phyloP scores from a whole-genome alignment of 1,140 invertebrate species.

The Drosophila seguyi region DNA sequence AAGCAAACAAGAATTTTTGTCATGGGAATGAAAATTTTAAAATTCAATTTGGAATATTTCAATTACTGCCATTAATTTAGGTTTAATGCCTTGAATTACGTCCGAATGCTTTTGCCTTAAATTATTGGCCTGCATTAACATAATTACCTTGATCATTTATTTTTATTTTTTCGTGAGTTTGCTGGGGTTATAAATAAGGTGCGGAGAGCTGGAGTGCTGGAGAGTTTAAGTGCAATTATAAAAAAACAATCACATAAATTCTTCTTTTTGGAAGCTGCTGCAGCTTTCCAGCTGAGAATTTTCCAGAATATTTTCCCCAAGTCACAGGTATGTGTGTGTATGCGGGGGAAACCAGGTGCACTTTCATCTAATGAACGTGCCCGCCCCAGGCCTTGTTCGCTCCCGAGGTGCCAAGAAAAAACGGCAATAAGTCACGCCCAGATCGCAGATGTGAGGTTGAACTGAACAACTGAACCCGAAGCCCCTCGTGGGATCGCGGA shows the following conservation, averaged over 20 bases:
- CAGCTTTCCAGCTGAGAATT: conserved; percentile 28
- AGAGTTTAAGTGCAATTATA: conserved; percentile 7
- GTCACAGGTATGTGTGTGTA: not conserved
- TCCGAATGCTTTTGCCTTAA: conserved; percentile 29
- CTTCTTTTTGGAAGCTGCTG: conserved; percentile 5
- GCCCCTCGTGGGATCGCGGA: conserved; percentile 8
- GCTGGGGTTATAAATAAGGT: conserved; percentile 9
- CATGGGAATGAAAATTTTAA: conserved; percentile 29
- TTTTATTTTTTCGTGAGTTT: conserved; percentile 17
- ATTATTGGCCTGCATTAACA: conserved; percentile 42
- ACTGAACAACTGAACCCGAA: conserved; percentile 6
- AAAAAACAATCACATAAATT: conserved; percentile 7
- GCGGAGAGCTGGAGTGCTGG: not conserved
- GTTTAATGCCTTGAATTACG: conserved; percentile 21
- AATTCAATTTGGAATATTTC: conserved; percentile 38
- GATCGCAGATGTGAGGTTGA: conserved; percentile 38
- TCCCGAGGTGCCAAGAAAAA: conserved; percentile 37
- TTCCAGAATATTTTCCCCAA: conserved; percentile 12
- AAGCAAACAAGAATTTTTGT: conserved; percentile 15
- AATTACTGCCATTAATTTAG: conserved; percentile 44
- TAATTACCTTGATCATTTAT: conserved; percentile 48
- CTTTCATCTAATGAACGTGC: conserved; percentile 52
- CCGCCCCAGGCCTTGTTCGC: conserved; percentile 59
- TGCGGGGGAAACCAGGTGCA: conserved; percentile 60
- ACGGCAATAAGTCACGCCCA: conserved; percentile 54